These are phyloP conservation scores for Drosophila emarginata DNA, from an alignment of 2,888 invertebrate genomes.

Conservation along the genomic window DNA sequence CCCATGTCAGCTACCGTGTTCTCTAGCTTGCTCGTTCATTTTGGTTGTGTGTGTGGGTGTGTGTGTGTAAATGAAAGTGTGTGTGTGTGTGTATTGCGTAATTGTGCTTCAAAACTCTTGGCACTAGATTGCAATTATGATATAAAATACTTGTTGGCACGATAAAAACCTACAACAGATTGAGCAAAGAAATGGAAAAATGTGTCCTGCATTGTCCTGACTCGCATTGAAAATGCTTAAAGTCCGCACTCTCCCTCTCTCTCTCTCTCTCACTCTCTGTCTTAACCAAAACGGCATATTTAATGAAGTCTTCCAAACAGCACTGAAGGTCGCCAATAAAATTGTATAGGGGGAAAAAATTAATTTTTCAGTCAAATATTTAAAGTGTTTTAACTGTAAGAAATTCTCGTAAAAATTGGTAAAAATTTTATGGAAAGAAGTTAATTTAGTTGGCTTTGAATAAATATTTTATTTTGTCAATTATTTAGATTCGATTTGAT, in stretches of 20 bases:
- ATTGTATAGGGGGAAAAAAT: not conserved
- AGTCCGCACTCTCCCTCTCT: not conserved
- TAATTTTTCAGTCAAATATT: conserved; percentile 4
- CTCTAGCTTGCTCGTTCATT: conserved; percentile 15
- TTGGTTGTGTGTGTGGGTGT: not conserved
- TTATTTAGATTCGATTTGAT: not conserved
- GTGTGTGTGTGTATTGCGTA: conserved; percentile 28
- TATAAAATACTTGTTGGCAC: conserved; percentile 58
- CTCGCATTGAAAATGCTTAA: conserved; percentile 12
- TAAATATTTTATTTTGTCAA: not conserved
- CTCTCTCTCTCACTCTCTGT: not conserved
- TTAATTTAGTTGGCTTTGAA: not conserved
- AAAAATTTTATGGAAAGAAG: not conserved
- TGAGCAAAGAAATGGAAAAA: conserved; percentile 11
- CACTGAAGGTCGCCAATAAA: conserved; percentile 2
- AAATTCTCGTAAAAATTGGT: not conserved
- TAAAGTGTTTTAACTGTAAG: not conserved
- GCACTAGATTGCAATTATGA: conserved; percentile 73
- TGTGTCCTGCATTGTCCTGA: conserved; percentile 25
- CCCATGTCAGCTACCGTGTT: not conserved
- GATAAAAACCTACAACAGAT: conserved; percentile 4
- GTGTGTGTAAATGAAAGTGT: conserved; percentile 11
- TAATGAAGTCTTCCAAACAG: conserved; percentile 4
- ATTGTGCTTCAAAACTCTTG: conserved; percentile 62
- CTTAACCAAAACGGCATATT: conserved; percentile 8